These are phyloP conservation scores for Morone chrysops DNA, from an alignment of 2,113 vertebrate species.

Conservation along the genomic window DNA sequence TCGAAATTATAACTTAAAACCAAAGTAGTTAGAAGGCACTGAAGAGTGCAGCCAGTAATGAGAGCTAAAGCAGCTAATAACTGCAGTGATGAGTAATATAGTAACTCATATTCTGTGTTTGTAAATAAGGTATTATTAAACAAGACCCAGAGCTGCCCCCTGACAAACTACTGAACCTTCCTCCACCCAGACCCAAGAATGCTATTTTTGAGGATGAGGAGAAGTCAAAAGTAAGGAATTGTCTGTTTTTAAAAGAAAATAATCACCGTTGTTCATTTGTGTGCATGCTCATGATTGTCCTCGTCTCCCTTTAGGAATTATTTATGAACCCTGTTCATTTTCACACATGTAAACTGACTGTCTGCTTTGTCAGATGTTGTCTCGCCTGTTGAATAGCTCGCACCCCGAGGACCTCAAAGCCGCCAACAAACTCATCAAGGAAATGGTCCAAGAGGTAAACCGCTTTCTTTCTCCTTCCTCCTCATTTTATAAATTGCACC, in stretches of 20 bases:
- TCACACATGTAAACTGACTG: not conserved
- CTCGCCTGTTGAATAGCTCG: constrained; percentile 95
- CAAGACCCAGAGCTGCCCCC: constrained; percentile 93
- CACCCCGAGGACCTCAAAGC: constrained; percentile 98
- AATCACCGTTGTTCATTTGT: not conserved
- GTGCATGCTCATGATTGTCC: not conserved
- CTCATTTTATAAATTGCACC: not conserved
- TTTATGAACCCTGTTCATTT: not conserved
- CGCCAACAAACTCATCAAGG: constrained; percentile 99
- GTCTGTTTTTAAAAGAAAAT: not conserved
- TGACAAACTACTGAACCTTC: constrained; percentile 86
- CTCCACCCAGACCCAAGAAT: constrained; percentile 93
- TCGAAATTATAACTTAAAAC: not conserved
- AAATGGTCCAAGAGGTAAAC: constrained; percentile 98
- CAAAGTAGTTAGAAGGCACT: not conserved
- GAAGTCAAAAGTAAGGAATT: constrained; percentile 92
- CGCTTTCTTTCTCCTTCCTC: not conserved
- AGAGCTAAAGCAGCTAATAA: not conserved
- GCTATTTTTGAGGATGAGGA: constrained; percentile 98
- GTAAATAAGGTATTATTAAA: constrained; percentile 92
- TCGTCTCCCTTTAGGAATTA: not conserved
- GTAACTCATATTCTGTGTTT: constrained; percentile 22
- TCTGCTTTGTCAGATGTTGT: constrained; percentile 87
- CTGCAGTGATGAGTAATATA: not conserved
- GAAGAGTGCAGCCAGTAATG: not conserved